A percentile compares a stretch with the other conserved stretches of the same genome.
phyloP scores from a whole-genome alignment of 1,140 invertebrate genomes.

The Colletes latitarsis region DNA sequence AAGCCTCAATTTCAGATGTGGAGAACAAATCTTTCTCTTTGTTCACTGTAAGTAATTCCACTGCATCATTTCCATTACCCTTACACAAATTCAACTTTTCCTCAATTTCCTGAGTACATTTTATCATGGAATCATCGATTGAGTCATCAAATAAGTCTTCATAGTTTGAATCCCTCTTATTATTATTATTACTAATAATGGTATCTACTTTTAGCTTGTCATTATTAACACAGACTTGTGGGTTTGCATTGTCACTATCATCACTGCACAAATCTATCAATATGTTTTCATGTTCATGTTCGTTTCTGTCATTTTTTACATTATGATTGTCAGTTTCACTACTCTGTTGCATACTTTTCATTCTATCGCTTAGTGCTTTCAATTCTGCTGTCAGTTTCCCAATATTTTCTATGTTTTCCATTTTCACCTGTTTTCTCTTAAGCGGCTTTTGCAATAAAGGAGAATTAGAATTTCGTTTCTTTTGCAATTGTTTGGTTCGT shows the following conservation, averaged over 20 bases:
- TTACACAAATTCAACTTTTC: constrained; percentile 59
- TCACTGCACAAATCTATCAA: background rate
- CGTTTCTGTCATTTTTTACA: background rate
- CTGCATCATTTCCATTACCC: background rate
- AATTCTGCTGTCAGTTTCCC: constrained; percentile 69
- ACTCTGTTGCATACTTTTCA: constrained; percentile 52
- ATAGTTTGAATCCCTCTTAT: constrained; percentile 44
- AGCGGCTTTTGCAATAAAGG: constrained; percentile 70
- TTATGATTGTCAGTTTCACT: background rate
- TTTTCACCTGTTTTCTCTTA: constrained; percentile 69
- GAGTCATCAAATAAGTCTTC: constrained; percentile 73
- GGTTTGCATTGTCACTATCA: background rate
- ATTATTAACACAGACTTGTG: background rate
- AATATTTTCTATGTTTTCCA: constrained; percentile 65
- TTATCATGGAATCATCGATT: constrained; percentile 70
- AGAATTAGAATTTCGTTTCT: constrained; percentile 71
- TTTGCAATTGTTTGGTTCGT: constrained; percentile 58
- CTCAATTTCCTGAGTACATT: constrained; percentile 75
- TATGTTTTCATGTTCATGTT: background rate
- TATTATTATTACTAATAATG: background rate
- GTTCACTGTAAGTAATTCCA: background rate
- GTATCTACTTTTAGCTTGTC: constrained; percentile 2
- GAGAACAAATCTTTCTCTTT: constrained; percentile 13
- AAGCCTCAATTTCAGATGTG: background rate
- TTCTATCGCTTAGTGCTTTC: constrained; percentile 63